phyloP scores from a whole-genome alignment of 2,797 vertebrate species.

The Sphenodon punctatus region DNA sequence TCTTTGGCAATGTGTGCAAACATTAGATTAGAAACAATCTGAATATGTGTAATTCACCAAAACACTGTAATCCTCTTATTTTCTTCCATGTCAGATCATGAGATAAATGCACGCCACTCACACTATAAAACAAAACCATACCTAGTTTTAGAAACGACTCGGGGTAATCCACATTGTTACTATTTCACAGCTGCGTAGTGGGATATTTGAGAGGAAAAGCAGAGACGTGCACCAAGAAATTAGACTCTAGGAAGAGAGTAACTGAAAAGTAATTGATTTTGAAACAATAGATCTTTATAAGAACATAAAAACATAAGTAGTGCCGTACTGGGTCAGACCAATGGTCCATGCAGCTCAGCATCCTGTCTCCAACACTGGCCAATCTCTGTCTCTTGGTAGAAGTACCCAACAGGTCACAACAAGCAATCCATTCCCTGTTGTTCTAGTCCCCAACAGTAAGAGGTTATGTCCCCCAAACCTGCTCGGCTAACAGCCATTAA shows the following conservation, averaged over 20 bases:
- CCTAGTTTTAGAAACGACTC: neutral
- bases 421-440: too few species aligned
- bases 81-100: conserved; percentile 29
- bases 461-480: too few species aligned
- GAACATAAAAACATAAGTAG: too few species aligned
- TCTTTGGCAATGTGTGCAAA: conserved; percentile 57
- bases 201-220: neutral
- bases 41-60: conserved; percentile 40
- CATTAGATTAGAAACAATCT: conserved; percentile 39
- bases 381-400: too few species aligned
- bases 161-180: neutral
- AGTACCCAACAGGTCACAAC: too few species aligned
- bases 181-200: neutral
- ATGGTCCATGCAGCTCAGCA: too few species aligned
- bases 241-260: neutral
- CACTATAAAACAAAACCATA: neutral
- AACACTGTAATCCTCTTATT: conserved; percentile 43
- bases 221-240: neutral
- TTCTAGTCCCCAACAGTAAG: too few species aligned
- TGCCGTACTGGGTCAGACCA: too few species aligned
- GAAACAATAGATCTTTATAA: neutral
- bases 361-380: too few species aligned
- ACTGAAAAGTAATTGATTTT: neutral
- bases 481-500: too few species aligned
- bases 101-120: conserved; percentile 15